Evolutionary conservation across 1,140 invertebrate species (phyloP).

Genomic region (Piezodorus guildinii): DNA sequence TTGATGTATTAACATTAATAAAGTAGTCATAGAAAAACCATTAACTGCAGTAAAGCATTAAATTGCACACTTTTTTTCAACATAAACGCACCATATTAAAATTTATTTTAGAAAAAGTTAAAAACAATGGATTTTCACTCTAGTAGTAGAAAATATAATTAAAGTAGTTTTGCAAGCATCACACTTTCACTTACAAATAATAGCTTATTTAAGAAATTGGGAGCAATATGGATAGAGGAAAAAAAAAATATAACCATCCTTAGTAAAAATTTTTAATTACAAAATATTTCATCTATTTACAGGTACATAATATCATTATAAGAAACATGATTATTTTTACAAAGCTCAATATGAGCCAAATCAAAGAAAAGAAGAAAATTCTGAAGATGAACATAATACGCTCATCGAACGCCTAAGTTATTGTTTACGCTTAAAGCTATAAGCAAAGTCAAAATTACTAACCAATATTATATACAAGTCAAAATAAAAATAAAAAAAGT

Average conservation of each 20-base stretch:
- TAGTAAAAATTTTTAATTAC: slow-evolving; percentile 15
- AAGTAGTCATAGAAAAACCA: no score
- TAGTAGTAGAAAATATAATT: no score
- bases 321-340: slow-evolving; percentile 13
- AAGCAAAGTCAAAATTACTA: slow-evolving; percentile 7
- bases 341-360: slow-evolving; percentile 15
- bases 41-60: no score
- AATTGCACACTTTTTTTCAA: no score
- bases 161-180: no score
- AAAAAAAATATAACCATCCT: background rate
- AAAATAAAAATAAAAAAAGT: background rate
- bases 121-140: no score
- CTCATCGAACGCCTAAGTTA: background rate
- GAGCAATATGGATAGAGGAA: background rate
- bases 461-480: background rate
- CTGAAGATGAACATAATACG: slow-evolving; percentile 6
- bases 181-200: no score
- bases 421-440: slow-evolving; percentile 11
- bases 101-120: no score
- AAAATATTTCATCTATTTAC: slow-evolving; percentile 13
- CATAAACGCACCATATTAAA: no score
- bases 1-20: no score
- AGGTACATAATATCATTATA: slow-evolving; percentile 12
- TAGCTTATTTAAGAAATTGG: background rate
- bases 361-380: slow-evolving; percentile 2